Percentiles rank a stretch among this genome's conserved stretches.
phyloP scores from a whole-genome alignment of 1,140 invertebrate genomes.

The Caenorhabditis inopinata region DNA sequence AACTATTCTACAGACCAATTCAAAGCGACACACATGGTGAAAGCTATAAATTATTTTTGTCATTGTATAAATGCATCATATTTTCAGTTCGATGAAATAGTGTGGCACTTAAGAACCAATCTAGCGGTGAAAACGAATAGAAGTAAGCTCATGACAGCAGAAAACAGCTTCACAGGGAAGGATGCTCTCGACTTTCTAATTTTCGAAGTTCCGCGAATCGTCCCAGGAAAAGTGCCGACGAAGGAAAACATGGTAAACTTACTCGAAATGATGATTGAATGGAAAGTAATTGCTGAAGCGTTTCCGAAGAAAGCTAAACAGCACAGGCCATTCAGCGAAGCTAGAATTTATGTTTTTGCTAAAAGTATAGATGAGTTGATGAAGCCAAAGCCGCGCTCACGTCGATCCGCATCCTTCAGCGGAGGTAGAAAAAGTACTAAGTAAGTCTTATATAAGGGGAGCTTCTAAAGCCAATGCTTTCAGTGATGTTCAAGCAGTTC shows the following conservation, averaged over 20 bases:
- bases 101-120: neutral
- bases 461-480: neutral
- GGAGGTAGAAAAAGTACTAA: neutral
- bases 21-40: constrained; percentile 10
- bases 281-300: neutral
- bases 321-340: neutral
- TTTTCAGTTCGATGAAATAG: constrained; percentile 1
- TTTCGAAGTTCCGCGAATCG: neutral
- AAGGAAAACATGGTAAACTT: neutral
- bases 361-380: constrained; percentile 8
- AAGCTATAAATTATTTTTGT: neutral
- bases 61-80: neutral
- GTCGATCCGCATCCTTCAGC: neutral
- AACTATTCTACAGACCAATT: neutral
- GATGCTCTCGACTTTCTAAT: neutral
- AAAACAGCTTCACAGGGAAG: neutral
- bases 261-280: neutral
- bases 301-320: neutral
- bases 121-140: neutral
- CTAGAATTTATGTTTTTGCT: neutral
- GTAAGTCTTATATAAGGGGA: neutral
- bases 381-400: neutral
- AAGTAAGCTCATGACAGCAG: neutral
- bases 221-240: neutral
- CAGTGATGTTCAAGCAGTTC: neutral